Conservation (phyloP, 2,113 vertebrate genomes). For the Rhabdomys dilectus region DNA sequence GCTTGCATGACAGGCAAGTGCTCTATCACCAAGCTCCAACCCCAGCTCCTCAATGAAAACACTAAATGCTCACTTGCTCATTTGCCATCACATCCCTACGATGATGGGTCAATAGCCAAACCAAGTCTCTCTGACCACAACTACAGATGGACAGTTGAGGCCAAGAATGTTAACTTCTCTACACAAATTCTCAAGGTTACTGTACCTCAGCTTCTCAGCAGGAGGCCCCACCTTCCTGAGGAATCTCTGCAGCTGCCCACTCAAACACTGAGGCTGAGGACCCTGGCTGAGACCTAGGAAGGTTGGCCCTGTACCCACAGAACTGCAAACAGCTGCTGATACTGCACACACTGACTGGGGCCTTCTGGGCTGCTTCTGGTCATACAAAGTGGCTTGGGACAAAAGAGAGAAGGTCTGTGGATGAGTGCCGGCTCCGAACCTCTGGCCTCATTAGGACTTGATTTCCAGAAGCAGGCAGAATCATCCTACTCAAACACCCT, state of each 20-base stretch:
- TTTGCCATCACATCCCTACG: not conserved
- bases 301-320: not conserved
- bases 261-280: not conserved
- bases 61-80: not conserved
- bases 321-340: not conserved
- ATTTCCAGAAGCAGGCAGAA: not conserved
- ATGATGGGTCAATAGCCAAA: not conserved
- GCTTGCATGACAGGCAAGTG: too few species aligned
- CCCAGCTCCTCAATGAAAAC: not conserved
- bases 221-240: not conserved
- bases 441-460: not conserved
- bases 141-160: not conserved
- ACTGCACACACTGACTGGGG: rapidly evolving
- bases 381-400: not conserved
- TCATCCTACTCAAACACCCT: not conserved
- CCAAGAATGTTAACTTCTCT: not conserved
- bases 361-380: not conserved
- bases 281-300: not conserved
- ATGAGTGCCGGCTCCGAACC: not conserved
- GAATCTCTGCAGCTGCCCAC: not conserved
- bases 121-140: not conserved
- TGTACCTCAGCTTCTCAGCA: not conserved
- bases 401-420: not conserved
- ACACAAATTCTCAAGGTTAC: slow-evolving; percentile 1
- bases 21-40: not conserved